Base-by-base conservation (phyloP, 1,140 invertebrate genomes). In the Matsumurasca onukii region DNA sequence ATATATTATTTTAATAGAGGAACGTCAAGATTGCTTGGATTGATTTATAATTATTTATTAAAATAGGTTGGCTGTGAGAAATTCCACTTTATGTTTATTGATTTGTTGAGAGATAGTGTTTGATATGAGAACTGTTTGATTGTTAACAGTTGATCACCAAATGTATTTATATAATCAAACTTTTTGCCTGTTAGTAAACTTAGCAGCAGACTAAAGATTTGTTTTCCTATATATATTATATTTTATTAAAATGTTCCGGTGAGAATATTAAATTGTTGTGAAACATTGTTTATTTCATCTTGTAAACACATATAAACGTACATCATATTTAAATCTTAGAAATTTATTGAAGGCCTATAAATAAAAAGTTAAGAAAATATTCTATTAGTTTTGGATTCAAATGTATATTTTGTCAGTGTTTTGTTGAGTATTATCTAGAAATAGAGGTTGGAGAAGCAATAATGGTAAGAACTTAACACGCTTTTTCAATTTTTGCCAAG, bases 51-150 rank as follows among this genome's bases (percentile, higher is more conserved):
- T 59, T 27, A 59, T 59, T 59, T 59, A 59, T 59, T 59, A 59
- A 22, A 59, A 59, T 59, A 59, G 55, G 55, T 59, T 59, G 55
- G 55, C 55, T 59, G 55, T 59, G 55, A 59, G 55, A 59, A 59
- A 59, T 59, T 59, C 55, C 55, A 59, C 30, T 39, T 59, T 59
- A 59, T 29, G 25, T 52, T 59, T 27, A 59, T 59, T 24, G 25
- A 59, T 59, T 59, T 9, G 15, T 22, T 59, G 12, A 5, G 5
- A 17, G 34, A 5, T 5, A 39, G 17, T 39, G 34, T 39, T 39
- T 39, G 34, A 39, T 39, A 17, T 5, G 5, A 5, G 25, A 59
- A 29, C 55, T 59, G 55, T 59, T 39, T 52, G 25, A 25, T 59
- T 12, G 49, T 52, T 24, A 27, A 5, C 55, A 27, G 55, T 29